Conservation (phyloP, 2,888 invertebrate genomes). For the Epirrita christyi region DNA sequence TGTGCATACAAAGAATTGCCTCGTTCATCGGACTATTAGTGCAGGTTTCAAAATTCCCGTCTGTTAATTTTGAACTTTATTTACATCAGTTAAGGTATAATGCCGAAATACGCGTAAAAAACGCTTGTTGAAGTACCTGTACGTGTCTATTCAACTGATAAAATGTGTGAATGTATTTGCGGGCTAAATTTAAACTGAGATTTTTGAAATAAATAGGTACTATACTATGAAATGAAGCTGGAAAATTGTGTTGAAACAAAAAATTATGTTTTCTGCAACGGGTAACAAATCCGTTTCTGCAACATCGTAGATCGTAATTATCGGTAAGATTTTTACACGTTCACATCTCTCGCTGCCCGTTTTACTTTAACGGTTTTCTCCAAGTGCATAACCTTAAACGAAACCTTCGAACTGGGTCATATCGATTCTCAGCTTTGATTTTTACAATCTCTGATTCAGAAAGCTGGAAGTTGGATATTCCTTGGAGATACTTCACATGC, state of each 20-base stretch:
- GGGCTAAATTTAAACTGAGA: not conserved
- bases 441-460: slow-evolving; percentile 35
- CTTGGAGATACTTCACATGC: slow-evolving; percentile 38
- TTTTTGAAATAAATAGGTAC: not conserved
- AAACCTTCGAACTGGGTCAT: slow-evolving; percentile 41
- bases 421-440: slow-evolving; percentile 45
- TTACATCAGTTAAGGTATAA: slow-evolving; percentile 30
- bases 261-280: not conserved
- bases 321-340: slow-evolving; percentile 15
- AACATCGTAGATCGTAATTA: slow-evolving; percentile 1
- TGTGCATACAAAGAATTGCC: no score
- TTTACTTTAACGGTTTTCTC: slow-evolving; percentile 43
- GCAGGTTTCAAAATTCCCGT: not conserved
- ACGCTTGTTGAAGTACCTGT: slow-evolving; percentile 36
- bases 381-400: slow-evolving; percentile 42
- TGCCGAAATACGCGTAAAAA: slow-evolving; percentile 26
- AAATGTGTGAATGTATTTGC: slow-evolving; percentile 16
- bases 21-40: no score
- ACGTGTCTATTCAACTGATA: slow-evolving; percentile 29
- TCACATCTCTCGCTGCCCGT: slow-evolving; percentile 36
- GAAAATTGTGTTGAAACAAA: no score
- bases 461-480: slow-evolving; percentile 28
- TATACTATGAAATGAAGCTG: not conserved
- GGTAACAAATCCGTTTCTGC: not conserved
- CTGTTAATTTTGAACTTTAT: slow-evolving; percentile 31